These are phyloP conservation scores for Sarotherodon lohbergeri DNA, from an alignment of 2,113 vertebrate genomes.

Conservation along the genomic window DNA sequence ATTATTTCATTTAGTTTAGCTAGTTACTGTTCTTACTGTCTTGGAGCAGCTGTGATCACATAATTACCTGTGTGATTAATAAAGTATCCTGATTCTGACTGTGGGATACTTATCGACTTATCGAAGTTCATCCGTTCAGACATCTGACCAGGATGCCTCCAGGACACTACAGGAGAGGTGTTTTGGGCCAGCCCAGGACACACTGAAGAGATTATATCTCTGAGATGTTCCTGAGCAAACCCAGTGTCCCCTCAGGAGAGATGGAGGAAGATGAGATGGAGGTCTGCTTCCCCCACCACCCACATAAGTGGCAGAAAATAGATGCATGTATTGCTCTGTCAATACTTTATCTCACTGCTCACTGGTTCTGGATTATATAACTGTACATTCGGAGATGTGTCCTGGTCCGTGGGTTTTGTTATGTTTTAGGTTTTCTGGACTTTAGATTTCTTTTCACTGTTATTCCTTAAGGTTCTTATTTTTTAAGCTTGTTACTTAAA, in stretches of 20 bases:
- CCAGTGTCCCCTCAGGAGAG: background rate
- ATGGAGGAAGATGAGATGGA: background rate
- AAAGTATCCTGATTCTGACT: background rate
- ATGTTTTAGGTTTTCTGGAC: background rate
- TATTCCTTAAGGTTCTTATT: background rate
- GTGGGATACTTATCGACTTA: background rate
- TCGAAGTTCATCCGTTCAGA: background rate
- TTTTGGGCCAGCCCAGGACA: background rate
- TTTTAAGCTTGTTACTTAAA: background rate
- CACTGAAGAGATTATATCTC: background rate
- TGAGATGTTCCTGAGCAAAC: background rate
- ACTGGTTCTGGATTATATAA: background rate
- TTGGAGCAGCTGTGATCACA: background rate
- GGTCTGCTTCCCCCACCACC: background rate
- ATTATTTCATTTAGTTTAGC: background rate
- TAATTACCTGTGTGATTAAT: background rate
- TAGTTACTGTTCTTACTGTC: background rate
- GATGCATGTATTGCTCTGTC: background rate
- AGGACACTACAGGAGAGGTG: background rate
- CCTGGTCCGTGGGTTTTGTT: background rate
- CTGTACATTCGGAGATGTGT: background rate
- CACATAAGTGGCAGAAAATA: background rate
- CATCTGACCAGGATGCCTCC: background rate
- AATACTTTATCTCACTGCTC: background rate
- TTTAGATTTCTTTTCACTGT: background rate